Evolutionary conservation across 2,888 invertebrate genomes (phyloP).

Genomic region (Rotaria socialis): DNA sequence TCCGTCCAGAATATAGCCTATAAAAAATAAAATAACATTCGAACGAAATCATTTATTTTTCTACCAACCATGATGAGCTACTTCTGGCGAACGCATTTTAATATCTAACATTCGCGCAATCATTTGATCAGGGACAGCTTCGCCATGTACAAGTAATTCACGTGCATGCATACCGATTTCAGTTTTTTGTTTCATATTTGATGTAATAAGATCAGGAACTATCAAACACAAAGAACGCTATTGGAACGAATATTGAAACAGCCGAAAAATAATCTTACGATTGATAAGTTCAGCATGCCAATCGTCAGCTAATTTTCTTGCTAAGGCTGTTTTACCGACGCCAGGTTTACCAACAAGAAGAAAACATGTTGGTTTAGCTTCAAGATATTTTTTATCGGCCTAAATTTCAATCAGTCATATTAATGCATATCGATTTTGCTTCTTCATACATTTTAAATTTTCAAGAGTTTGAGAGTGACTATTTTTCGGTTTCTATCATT

Average conservation of each 20-base stretch:
- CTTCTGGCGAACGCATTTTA: constrained; percentile 58
- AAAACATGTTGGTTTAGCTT: constrained; percentile 55
- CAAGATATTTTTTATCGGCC: constrained; percentile 44
- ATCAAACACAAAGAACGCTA: constrained; percentile 46
- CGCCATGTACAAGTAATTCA: constrained; percentile 55
- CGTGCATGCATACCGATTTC: constrained; percentile 54
- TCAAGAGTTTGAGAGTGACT: no score
- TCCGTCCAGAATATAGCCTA: constrained; percentile 59
- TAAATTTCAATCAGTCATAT: neutral
- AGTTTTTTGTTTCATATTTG: constrained; percentile 55
- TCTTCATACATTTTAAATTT: no score
- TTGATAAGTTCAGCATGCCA: constrained; percentile 58
- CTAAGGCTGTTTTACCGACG: constrained; percentile 56
- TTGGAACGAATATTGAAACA: neutral
- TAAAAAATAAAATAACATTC: neutral
- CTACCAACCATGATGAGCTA: constrained; percentile 57
- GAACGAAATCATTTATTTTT: neutral
- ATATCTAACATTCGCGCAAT: constrained; percentile 56
- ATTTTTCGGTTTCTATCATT: no score
- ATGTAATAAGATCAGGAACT: constrained; percentile 56
- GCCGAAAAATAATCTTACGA: constrained; percentile 50
- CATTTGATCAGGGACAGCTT: constrained; percentile 57
- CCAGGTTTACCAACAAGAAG: constrained; percentile 59
- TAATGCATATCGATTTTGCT: neutral
- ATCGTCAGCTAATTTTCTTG: constrained; percentile 54